Evolutionary conservation across 2,113 vertebrate genomes (phyloP), one percentile per base, ranked within the genome.

Genomic region (Semnornis frantzii): DNA sequence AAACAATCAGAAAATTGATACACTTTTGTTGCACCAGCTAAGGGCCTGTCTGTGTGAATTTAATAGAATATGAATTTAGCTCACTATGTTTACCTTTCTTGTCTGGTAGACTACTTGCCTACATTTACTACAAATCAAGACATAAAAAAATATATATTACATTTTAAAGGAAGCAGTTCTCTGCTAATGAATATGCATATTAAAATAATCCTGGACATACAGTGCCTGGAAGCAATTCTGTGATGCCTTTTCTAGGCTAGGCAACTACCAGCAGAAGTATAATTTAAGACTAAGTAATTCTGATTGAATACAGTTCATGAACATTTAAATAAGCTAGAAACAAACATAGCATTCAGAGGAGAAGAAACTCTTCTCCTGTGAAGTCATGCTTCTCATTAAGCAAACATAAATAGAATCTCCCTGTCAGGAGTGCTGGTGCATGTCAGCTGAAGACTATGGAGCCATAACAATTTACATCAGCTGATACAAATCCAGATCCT

Each of bases 1-100:
- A 96, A 92, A n/a, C 44, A 77, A 88, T 73, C 76, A 55, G 57
- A 94, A 97, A 95, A 31, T 73, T 30, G 10, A 68, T 76, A 77
- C 3, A 7, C 24, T 72, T 89, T 84, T 87, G 25, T 62, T 58
- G 46, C 42, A 76, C 18, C 42, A 92, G 42, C 55, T 63, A 72
- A 76, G 31, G 44, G n/a, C 65, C 34, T 44, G 15, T 68, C 63
- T 79, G 31, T 76, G 21, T 70, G 87, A 80, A 12, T 58, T 80
- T 74, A 82, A 81, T 6, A 37, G 27, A n/a, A 62, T 59, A 69
- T 15, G 21, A 89, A 82, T 92, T 74, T 71, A 85, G 48, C 63
- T 92, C 44, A 55, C 50, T 85, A 33, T 70, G 21, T 82, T 91
- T 96, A 75, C 6, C n/a, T 85, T 76, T 69, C 63, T 79, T 84